phyloP scores from a whole-genome alignment of 2,888 invertebrate species.

The Nebria brevicollis region DNA sequence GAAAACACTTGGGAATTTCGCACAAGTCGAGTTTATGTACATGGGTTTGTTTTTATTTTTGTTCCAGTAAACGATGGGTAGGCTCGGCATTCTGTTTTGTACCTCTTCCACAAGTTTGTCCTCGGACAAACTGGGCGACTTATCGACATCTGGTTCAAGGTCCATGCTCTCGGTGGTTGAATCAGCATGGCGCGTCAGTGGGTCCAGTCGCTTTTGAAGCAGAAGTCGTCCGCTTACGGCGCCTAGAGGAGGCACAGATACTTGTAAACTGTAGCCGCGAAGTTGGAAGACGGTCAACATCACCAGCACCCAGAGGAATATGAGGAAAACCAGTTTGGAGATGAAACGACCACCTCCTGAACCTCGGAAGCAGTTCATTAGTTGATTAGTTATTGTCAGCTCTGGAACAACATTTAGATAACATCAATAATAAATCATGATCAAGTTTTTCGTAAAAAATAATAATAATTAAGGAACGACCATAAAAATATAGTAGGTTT shows the following conservation, averaged over 20 bases:
- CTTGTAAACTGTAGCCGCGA: conserved; percentile 59
- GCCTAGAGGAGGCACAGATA: conserved; percentile 55
- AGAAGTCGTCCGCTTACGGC: conserved; percentile 65
- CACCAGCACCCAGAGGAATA: conserved; percentile 63
- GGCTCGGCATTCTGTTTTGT: conserved; percentile 81
- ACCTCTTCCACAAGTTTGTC: conserved; percentile 81
- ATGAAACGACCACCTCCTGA: conserved; percentile 62
- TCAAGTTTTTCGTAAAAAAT: neutral
- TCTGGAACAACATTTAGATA: neutral
- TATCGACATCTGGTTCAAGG: conserved; percentile 70
- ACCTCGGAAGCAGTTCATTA: conserved; percentile 29
- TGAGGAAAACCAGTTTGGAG: conserved; percentile 62
- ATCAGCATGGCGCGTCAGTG: conserved; percentile 59
- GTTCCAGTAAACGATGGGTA: conserved; percentile 88
- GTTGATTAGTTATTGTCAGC: conserved; percentile 15
- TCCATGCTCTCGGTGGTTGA: conserved; percentile 63
- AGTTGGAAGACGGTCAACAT: conserved; percentile 63
- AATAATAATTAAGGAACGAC: no score
- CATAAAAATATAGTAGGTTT: no score
- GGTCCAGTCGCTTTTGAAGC: conserved; percentile 64
- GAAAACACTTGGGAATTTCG: conserved; percentile 87
- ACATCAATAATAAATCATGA: neutral
- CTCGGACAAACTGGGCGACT: conserved; percentile 72
- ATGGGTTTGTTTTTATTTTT: conserved; percentile 81
- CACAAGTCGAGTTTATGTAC: conserved; percentile 78